Conservation (phyloP, 2,797 vertebrate genomes). For the Macropus fuliginosus region DNA sequence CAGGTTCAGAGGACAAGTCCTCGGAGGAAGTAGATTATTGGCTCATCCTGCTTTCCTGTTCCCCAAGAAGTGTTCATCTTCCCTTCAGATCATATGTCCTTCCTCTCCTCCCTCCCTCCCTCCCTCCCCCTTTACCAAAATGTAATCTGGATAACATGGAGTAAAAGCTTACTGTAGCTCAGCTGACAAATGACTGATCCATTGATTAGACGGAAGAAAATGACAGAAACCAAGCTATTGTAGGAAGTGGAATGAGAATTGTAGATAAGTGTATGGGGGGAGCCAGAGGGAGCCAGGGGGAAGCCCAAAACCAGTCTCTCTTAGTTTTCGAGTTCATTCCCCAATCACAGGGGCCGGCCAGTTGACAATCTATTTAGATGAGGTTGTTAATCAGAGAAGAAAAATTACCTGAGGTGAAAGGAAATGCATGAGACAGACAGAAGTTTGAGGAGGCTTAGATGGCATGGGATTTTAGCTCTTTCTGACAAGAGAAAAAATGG, state of each 20-base stretch:
- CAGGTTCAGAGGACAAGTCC: neutral
- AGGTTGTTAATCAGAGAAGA: conserved; percentile 2
- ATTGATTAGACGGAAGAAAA: conserved; percentile 55
- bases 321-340: neutral
- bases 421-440: neutral
- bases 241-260: conserved; percentile 1
- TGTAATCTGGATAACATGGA: conserved; percentile 39
- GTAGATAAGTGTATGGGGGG: neutral
- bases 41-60: neutral
- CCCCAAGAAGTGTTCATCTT: neutral
- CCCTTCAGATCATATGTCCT: neutral
- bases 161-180: conserved; percentile 8
- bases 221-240: conserved; percentile 54
- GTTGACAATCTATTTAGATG: conserved; percentile 33
- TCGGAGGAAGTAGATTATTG: neutral
- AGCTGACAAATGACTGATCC: conserved; percentile 57
- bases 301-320: neutral
- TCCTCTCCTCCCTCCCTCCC: conserved; percentile 45
- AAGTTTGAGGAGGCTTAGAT: conserved; percentile 34
- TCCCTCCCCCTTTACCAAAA: conserved; percentile 14
- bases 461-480: conserved; percentile 32
- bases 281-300: neutral
- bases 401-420: conserved; percentile 8
- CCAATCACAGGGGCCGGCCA: neutral
- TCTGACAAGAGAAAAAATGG: conserved; percentile 20